These are phyloP conservation scores for Brachionus plicatilis DNA, from an alignment of 1,140 invertebrate genomes.

Conservation along the genomic window DNA sequence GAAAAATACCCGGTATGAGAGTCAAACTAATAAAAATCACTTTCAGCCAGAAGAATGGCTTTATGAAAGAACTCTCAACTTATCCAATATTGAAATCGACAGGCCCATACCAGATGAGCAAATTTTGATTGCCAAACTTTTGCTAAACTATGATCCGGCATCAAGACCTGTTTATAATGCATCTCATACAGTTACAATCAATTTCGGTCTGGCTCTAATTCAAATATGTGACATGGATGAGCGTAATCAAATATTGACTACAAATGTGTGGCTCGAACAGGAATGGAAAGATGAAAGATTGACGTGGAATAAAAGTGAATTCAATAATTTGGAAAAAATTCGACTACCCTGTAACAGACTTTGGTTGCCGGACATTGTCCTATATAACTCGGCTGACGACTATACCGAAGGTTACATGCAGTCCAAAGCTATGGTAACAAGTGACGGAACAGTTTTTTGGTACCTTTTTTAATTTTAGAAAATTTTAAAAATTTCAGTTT, in stretches of 20 bases:
- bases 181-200: slow-evolving; percentile 87
- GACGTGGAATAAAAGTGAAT: slow-evolving; percentile 58
- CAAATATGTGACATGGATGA: slow-evolving; percentile 97
- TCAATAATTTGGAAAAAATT: slow-evolving; percentile 56
- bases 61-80: neutral
- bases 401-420: slow-evolving; percentile 60
- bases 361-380: slow-evolving; percentile 49
- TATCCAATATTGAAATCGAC: slow-evolving; percentile 56
- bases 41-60: neutral
- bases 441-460: slow-evolving; percentile 60
- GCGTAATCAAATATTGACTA: slow-evolving; percentile 85
- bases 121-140: slow-evolving; percentile 79
- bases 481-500: neutral
- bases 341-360: slow-evolving; percentile 59
- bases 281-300: slow-evolving; percentile 60
- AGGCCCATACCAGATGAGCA: slow-evolving; percentile 72
- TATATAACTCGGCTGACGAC: slow-evolving; percentile 56
- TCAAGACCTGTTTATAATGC: slow-evolving; percentile 95
- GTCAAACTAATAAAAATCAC: neutral
- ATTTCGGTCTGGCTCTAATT: slow-evolving; percentile 93
- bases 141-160: slow-evolving; percentile 89
- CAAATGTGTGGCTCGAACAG: slow-evolving; percentile 91
- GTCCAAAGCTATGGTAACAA: slow-evolving; percentile 58
- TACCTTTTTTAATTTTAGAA: neutral
- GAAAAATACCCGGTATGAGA: neutral